Evolutionary conservation across 2,797 vertebrate genomes (phyloP), one percentile per base, ranked within the genome.

Genomic region (Melanotaenia pygmaea): DNA sequence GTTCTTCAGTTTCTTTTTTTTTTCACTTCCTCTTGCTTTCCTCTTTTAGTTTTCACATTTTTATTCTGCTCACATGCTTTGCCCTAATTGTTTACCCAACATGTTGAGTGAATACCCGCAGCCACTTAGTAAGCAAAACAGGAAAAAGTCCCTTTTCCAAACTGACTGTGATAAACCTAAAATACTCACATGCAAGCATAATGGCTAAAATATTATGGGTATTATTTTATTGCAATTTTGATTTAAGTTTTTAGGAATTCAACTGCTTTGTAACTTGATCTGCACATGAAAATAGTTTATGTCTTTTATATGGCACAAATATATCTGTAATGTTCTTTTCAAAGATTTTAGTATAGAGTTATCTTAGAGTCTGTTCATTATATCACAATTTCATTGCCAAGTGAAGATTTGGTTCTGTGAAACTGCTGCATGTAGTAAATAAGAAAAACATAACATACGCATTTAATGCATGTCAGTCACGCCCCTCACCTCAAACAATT

Each of bases 401-500:
- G 22, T 24, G 22, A 51, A 30, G 47, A 45, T 70, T 3, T 3
- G 24, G 3, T 71, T 78, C 66, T 50, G 60, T 57, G 67, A 83
- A 85, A 63, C 53, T n/a, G 34, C 45, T 50, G n/a, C 63, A n/a
- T 50, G 14, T 43, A 18, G 35, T 66, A 54, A 74, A 69, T 0
- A 35, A 72, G 40, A 24, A 28, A 51, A 43, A 9, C 18, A 50
- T 22, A 67, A 43, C 60, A 60, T 74, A 18, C 43, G 7, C 40
- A 38, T 64, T 51, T 58, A 70, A 60, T 61, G 35, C 50, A 10
- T 56, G 79, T 70, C 70, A 54, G 66, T 89, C 79, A 70, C 80
- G 60, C 8, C 51, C 64, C 8, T 77, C 81, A 59, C 64, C 68
- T 78, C 70, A 3, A 35, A 26, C 81, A 73, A 89, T 88, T 80